These are phyloP conservation scores for Ploceus nigricollis DNA, from an alignment of 2,113 vertebrate genomes.

Conservation along the genomic window DNA sequence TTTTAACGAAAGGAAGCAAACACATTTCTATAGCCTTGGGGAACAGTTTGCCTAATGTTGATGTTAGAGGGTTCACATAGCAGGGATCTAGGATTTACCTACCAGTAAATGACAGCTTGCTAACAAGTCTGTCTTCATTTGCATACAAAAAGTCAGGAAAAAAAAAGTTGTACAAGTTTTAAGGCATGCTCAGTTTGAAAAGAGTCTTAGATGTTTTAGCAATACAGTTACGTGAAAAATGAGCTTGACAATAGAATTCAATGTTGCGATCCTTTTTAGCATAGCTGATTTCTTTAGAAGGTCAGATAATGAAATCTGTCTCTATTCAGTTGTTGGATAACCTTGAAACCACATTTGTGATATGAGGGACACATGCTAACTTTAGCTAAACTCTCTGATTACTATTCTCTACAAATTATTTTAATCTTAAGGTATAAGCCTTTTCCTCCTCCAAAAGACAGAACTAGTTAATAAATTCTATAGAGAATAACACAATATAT, in stretches of 20 bases:
- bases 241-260: neutral
- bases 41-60: neutral
- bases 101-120: neutral
- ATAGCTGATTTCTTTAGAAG: slow-evolving; percentile 1
- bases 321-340: neutral
- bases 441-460: neutral
- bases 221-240: neutral
- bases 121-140: slow-evolving; percentile 3
- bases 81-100: neutral
- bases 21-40: neutral
- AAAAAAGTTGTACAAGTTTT: neutral
- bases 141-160: neutral
- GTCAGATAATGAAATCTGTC: neutral
- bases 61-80: neutral
- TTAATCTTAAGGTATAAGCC: neutral
- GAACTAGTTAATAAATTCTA: neutral
- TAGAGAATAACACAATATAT: neutral
- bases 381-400: slow-evolving; percentile 10
- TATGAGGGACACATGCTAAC: neutral
- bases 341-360: slow-evolving; percentile 37
- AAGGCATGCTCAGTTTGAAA: slow-evolving; percentile 13
- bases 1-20: neutral
- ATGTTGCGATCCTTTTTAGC: neutral
- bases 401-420: neutral
- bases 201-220: neutral